Evolutionary conservation across 2,797 vertebrate genomes (phyloP), one percentile per base, ranked within the genome.

Genomic region (Cirrhinus mrigala): DNA sequence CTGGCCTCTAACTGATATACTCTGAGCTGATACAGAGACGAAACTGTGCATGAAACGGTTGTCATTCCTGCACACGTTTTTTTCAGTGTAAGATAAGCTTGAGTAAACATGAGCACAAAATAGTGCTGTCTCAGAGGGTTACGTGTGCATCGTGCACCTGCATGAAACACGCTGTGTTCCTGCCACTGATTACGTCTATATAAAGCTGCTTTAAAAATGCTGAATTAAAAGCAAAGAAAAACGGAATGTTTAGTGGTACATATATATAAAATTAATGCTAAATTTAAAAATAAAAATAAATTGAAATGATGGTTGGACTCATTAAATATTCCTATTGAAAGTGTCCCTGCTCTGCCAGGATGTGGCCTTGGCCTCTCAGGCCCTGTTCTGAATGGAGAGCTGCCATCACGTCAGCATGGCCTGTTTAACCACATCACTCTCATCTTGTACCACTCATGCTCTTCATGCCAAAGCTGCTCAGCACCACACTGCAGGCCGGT

Each of bases 1-100:
- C 91, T 91, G 93, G 90, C 91, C 92, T 93, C 90, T 94, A 95
- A 94, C 86, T 94, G 93, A 94, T 82, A 84, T 44, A 48, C n/a
- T 69, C 76, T 50, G 9, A 79, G 2, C 60, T 86, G 83, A 90
- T 86, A 89, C 84, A 68, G 70, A 87, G 83, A 81, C 71, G 91
- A 89, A 84, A 48, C 62, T 0, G 0, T 37, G 78, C 33, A 91
- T 87, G 90, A 92, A 93, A 83, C 81, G 84, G 77, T 86, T 89
- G 91, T 87, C 86, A 89, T 90, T 89, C 90, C 87, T 91, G 90
- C 89, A 58, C 74, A 29, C 78, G 44, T 87, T 71, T 87, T 90
- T 84, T 89, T 91, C 79, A 50, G 83, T 24, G 27, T 54, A 69
- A 74, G 87, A 91, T 82, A 92, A 90, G 89, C n/a, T 69, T 88